A percentile compares a stretch with the other conserved stretches of the same genome.
Conservation (phyloP, 2,113 vertebrate species). For the Phaethornis superciliosus region DNA sequence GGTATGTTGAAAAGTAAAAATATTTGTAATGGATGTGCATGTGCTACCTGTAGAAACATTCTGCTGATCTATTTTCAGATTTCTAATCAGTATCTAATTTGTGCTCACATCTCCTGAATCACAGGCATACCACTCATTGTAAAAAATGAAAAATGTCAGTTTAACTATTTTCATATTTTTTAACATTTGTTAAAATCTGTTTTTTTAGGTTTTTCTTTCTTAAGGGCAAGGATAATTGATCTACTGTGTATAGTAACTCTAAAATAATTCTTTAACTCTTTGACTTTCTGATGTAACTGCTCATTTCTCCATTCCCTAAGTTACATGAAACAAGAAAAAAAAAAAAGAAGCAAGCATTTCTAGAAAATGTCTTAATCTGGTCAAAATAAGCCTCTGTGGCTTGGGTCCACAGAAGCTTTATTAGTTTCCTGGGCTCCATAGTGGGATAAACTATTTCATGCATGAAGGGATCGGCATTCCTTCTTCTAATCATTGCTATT, state of each 20-base stretch:
- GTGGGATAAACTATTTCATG: constrained; percentile 62
- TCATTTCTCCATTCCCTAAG: background rate
- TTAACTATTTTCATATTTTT: background rate
- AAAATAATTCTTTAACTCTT: background rate
- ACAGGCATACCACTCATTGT: background rate
- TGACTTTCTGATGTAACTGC: background rate
- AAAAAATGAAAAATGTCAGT: background rate
- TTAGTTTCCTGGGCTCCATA: constrained; percentile 38
- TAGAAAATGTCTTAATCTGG: constrained; percentile 47
- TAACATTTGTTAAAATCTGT: background rate
- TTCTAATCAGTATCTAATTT: background rate
- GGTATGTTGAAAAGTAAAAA: background rate
- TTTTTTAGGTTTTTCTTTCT: background rate
- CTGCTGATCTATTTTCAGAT: background rate
- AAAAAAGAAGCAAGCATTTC: background rate
- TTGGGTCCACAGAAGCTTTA: constrained; percentile 35
- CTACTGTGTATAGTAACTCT: background rate
- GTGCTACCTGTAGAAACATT: background rate
- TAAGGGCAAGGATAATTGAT: background rate
- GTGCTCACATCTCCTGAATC: background rate
- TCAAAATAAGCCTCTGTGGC: constrained; percentile 26
- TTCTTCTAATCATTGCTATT: constrained; percentile 55
- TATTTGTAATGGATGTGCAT: background rate
- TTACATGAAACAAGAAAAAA: background rate
- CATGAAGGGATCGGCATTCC: constrained; percentile 62